These are phyloP conservation scores for Lordiphosa stackelbergi DNA, from an alignment of 1,140 invertebrate species.

Conservation along the genomic window DNA sequence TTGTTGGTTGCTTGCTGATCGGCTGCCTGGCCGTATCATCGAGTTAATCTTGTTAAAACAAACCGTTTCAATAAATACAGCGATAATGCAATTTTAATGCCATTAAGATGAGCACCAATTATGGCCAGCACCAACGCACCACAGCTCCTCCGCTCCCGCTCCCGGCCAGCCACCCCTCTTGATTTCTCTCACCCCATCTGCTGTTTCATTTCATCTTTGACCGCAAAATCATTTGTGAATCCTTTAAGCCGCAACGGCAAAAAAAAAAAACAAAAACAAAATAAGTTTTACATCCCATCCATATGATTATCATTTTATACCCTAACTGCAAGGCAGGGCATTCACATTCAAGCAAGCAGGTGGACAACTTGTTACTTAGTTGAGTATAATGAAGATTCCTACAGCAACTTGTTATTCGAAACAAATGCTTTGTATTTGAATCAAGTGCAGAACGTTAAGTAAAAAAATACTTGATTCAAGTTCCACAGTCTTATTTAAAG, in stretches of 20 bases:
- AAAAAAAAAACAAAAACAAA: conserved; percentile 1
- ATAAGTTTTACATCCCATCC: conserved; percentile 53
- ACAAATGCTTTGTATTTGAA: no score
- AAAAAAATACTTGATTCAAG: no score
- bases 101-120: conserved; percentile 75
- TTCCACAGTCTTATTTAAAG: no score
- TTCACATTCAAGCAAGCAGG: not conserved
- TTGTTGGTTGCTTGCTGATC: conserved; percentile 10
- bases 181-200: conserved; percentile 2
- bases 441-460: no score
- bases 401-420: no score
- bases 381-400: no score
- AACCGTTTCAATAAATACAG: conserved; percentile 75
- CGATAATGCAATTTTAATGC: conserved; percentile 75
- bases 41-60: conserved; percentile 75
- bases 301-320: conserved; percentile 57
- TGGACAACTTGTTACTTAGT: no score
- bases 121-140: conserved; percentile 57
- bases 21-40: conserved; percentile 42
- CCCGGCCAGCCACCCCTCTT: not conserved
- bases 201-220: conserved; percentile 68
- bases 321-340: not conserved
- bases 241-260: conserved; percentile 58
- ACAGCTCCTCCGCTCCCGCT: not conserved
- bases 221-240: conserved; percentile 69